phyloP scores from a whole-genome alignment of 2,888 invertebrate genomes.

The Sesamia inferens region DNA sequence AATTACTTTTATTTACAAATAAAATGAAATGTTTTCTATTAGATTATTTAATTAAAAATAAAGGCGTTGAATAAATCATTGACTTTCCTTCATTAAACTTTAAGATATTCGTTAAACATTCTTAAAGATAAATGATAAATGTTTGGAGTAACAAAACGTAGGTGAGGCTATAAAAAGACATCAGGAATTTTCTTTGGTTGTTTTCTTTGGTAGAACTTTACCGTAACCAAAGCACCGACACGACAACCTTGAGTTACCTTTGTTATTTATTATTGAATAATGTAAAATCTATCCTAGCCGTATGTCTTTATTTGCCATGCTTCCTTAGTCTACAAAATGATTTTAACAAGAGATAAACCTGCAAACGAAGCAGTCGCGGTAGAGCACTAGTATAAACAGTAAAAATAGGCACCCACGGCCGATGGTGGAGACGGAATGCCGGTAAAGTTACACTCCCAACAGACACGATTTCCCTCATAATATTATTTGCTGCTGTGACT shows the following conservation, averaged over 20 bases:
- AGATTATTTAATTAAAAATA: not conserved
- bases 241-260: not conserved
- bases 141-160: not conserved
- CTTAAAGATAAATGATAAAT: not conserved
- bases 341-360: conserved; percentile 39
- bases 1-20: not conserved
- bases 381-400: conserved; percentile 57
- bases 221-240: not conserved
- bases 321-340: conserved; percentile 28
- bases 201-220: not conserved
- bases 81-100: not conserved
- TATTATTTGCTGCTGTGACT: conserved; percentile 81
- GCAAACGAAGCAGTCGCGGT: conserved; percentile 28
- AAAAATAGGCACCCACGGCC: conserved; percentile 59
- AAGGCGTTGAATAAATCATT: not conserved
- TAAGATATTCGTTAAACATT: not conserved
- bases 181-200: not conserved
- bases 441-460: conserved; percentile 78
- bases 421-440: conserved; percentile 65
- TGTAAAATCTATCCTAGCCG: too few species aligned
- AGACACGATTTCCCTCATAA: conserved; percentile 84
- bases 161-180: not conserved
- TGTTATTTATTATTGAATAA: too few species aligned
- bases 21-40: not conserved
- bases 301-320: conserved; percentile 6